Evolutionary conservation across 2,113 vertebrate genomes (phyloP), one percentile per base, ranked within the genome.

Genomic region (Fulmarus glacialis): DNA sequence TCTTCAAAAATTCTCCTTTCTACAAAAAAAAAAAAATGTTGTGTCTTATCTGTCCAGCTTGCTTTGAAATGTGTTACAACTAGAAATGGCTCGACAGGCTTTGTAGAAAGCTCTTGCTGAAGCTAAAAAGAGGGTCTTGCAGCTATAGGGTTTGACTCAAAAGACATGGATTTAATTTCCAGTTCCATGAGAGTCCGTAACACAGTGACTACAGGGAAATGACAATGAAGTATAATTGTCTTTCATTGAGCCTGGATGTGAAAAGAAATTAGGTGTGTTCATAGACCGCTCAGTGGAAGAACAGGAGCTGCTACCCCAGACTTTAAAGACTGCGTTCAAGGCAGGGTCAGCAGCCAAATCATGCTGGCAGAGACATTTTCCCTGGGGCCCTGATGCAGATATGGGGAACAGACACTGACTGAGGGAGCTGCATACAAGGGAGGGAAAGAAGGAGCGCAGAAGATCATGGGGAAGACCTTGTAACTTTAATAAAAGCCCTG

Each of bases 51-150:
- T 89, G 64, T 56, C 30, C 70, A 64, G 60, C 64, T 79, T 87
- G 29, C 73, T 95, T 96, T 91, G 91, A 91, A 72, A 89, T 47
- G 42, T 34, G 18, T 87, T 89, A 73, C 81, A 85, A 22, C 36
- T n/a, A 72, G 73, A 75, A 95, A 80, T 58, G 62, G 29, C 67
- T 64, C 0, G 0, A 58, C 48, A 43, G 23, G 45, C 53, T 79
- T 93, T 92, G 38, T 45, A 81, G 68, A 63, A 82, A 66, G 43
- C 15, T 86, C 82, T 58, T 64, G 48, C 43, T 87, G 74, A 64
- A 87, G 36, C 58, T 73, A 29, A 30, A 89, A 92, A 71, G 36
- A 38, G 17, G 19, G 13, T 53, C 36, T 91, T 91, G 55, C 40
- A 68, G 77, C 64, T 52, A 1, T 29, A 22, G 52, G 38, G 17